Conservation (phyloP, 2,888 invertebrate genomes). For the Eupithecia centaureata region DNA sequence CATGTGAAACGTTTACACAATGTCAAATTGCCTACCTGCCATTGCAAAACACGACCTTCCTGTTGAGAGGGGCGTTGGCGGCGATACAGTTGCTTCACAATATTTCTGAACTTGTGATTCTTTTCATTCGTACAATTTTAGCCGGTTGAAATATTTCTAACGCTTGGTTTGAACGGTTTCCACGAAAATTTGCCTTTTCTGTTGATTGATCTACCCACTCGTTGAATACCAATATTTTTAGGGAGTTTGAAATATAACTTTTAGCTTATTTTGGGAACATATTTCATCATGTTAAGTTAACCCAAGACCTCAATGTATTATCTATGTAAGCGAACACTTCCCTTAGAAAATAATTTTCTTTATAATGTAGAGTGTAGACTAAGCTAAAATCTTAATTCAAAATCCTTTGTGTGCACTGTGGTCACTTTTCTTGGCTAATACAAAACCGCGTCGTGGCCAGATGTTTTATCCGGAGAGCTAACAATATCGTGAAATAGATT, state of each 20-base stretch:
- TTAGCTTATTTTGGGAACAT: neutral
- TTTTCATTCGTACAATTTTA: constrained; percentile 21
- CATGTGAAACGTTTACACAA: constrained; percentile 78
- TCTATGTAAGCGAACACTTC: neutral
- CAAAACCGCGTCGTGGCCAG: constrained; percentile 19
- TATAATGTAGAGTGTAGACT: constrained; percentile 26
- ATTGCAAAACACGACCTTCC: constrained; percentile 70
- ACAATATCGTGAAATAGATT: constrained; percentile 3
- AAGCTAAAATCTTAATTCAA: constrained; percentile 30
- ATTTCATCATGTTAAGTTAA: neutral
- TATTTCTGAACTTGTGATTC: constrained; percentile 24
- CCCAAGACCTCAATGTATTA: neutral
- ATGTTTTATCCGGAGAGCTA: constrained; percentile 10
- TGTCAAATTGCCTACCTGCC: constrained; percentile 72
- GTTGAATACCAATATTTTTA: neutral
- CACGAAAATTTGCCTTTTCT: neutral
- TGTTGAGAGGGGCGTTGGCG: constrained; percentile 56
- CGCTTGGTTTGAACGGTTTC: neutral
- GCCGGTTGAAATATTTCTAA: constrained; percentile 11
- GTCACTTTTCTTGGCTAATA: constrained; percentile 21
- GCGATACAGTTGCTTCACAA: constrained; percentile 34
- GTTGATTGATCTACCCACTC: neutral
- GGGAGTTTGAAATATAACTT: neutral
- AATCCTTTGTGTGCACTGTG: constrained; percentile 27
- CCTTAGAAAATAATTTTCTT: constrained; percentile 8